A percentile compares a stretch with the other conserved stretches of the same genome.
Conservation (phyloP, 2,797 vertebrate genomes). For the Astyanax mexicanus region DNA sequence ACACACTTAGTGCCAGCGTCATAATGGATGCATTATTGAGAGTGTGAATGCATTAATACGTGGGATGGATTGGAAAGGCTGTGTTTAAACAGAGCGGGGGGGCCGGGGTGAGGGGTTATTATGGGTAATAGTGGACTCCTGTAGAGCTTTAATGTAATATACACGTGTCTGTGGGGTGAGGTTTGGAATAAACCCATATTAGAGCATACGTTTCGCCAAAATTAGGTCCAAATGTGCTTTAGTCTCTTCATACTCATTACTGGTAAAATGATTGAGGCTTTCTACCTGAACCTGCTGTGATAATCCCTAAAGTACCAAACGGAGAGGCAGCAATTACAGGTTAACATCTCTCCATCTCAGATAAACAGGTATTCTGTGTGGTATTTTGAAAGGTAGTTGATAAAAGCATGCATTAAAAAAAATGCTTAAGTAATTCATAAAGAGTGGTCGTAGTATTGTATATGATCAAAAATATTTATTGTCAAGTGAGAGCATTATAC, state of each 20-base stretch:
- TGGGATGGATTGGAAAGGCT: conserved; percentile 29
- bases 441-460: too few species aligned
- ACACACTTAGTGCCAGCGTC: conserved; percentile 24
- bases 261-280: not conserved
- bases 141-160: conserved; percentile 55
- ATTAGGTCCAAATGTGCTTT: conserved; percentile 26
- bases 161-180: conserved; percentile 14
- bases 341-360: not conserved
- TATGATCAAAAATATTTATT: too few species aligned
- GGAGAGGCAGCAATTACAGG: not conserved
- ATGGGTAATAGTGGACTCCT: conserved; percentile 48
- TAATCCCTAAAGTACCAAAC: not conserved
- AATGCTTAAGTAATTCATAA: too few species aligned
- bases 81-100: conserved; percentile 42
- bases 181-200: conserved; percentile 50
- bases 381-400: not conserved
- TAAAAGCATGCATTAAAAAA: not conserved
- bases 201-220: conserved; percentile 43
- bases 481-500: too few species aligned
- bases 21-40: conserved; percentile 58
- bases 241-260: conserved; percentile 9
- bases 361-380: not conserved
- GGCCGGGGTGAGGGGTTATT: conserved; percentile 5
- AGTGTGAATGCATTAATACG: conserved; percentile 53
- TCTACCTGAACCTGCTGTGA: not conserved